Evolutionary conservation across 2,888 invertebrate species (phyloP), one percentile per base, ranked within the genome.

Genomic region (Mylabris sibirica): DNA sequence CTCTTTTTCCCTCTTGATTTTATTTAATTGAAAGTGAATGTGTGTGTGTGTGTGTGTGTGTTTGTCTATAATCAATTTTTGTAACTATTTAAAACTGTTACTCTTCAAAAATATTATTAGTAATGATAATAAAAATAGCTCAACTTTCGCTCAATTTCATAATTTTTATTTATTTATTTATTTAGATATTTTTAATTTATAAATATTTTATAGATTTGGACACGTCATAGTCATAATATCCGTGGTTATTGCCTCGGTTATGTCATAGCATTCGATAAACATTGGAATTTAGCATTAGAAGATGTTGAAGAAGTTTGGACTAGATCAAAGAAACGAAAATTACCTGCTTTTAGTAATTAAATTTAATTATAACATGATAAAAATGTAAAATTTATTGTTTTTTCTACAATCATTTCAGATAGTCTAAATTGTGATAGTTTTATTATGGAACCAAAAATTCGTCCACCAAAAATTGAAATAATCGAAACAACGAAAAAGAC

Each of bases 211-310:
- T 86, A 94, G 92, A 90, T 96, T 59, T 89, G 90, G 79, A 93
- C 94, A 0, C 89, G 97, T 65, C 90, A 90, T 75, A 90, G 90
- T 26, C 87, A 86, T 44, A 90, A 91, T 12, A 85, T 97, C 26
- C 87, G 96, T 66, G 96, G 97, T 3, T 89, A 89, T 70, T 89
- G 95, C 70, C 89, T 90, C 71, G 98, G 94, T 0, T 92, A 89
- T 75, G 85, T 98, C 30, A 89, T 91, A 20, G 94, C 94, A 2
- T 98, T 95, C 84, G 98, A 98, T 85, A 96, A 94, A 81, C 96
- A 97, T 83, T 97, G 96, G 93, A 98, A 98, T 85, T 84, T 98
- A 77, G 92, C 94, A 5, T 85, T 98, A 64, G 89, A 89, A 67
- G 94, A 97, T 81, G 95, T 95, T 2, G 88, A 91, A 34, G 97